Base-by-base conservation (phyloP, 2,113 vertebrate species). In the Saguinus midas region DNA sequence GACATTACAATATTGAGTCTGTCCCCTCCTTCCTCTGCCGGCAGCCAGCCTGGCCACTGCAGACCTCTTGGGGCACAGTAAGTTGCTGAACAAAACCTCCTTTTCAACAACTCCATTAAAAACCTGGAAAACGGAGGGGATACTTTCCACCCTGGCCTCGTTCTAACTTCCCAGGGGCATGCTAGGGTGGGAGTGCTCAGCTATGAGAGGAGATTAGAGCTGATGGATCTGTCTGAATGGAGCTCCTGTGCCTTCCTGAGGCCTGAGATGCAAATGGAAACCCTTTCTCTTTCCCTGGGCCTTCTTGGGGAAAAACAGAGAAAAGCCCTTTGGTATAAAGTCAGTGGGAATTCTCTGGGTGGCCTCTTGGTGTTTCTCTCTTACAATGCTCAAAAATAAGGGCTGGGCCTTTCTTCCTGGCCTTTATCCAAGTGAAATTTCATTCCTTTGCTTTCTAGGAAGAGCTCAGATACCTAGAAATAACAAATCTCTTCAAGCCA, bases 361-460 rank as follows among this genome's bases (percentile, higher is more conserved):
- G 25, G 20, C 18, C 1, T 0, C 29, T 61, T 35, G 18, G 18
- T 45, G 58, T 37, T 0, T 0, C 58, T n/a, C n/a, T 23, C 80
- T 78, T 27, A 12, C 7, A 6, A 8, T 7, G 9, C 48, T 17
- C 50, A 10, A 48, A 16, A 64, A 27, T 8, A 25, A 50, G 16
- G 32, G n/a, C 16, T 25, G 64, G 32, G 12, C 7, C n/a, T n/a
- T n/a, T n/a, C n/a, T n/a, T n/a, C n/a, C n/a, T n/a, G n/a, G n/a
- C n/a, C n/a, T n/a, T n/a, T n/a, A n/a, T n/a, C n/a, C n/a, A n/a
- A 16, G 43, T n/a, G 17, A 61, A 23, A 4, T 50, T 13, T 68
- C 52, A 16, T 17, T 57, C 27, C n/a, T 50, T 58, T 58, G 13
- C 48, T 57, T 58, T 45, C 25, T 7, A n/a, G 11, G 8, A 20